Percentiles rank a stretch among this genome's conserved stretches.
Evolutionary conservation across 2,113 vertebrate genomes (phyloP).

Genomic region (Odontophorus gujanensis): DNA sequence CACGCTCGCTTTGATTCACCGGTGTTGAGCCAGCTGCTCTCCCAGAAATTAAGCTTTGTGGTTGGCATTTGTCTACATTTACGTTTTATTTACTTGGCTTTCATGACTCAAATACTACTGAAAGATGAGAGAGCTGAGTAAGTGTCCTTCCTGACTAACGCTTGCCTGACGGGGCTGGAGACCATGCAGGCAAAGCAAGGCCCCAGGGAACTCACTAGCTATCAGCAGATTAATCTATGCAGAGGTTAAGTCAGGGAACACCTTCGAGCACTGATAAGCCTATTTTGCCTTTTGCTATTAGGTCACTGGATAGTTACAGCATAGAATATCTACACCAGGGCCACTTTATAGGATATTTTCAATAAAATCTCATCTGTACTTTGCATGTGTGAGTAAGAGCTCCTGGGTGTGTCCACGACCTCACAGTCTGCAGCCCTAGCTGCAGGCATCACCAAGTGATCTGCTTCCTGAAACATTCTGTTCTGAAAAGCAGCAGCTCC

Average conservation of each 20-base stretch:
- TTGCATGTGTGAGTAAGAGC: constrained; percentile 46
- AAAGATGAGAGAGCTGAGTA: not conserved
- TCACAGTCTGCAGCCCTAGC: constrained; percentile 2
- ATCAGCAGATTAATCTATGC: rapidly evolving
- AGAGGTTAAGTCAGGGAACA: not conserved
- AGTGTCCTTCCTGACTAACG: not conserved
- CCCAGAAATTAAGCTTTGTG: not conserved
- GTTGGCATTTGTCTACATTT: not conserved
- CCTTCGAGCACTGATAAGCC: not conserved
- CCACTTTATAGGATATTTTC: rapidly evolving
- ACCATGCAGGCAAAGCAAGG: not conserved
- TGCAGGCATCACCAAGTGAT: constrained; percentile 29
- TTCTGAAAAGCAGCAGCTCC: not conserved
- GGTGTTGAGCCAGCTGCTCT: not conserved
- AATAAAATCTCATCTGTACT: not conserved
- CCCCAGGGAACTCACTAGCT: not conserved
- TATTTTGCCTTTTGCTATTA: not conserved
- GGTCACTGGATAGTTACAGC: rapidly evolving
- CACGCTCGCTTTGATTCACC: not conserved
- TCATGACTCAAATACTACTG: not conserved
- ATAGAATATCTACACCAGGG: rapidly evolving
- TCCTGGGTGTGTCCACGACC: constrained; percentile 55
- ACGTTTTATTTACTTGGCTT: not conserved
- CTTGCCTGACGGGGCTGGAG: not conserved
- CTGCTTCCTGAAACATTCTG: constrained; percentile 29